phyloP scores from a whole-genome alignment of 2,113 vertebrate genomes.

The Mobula hypostoma region DNA sequence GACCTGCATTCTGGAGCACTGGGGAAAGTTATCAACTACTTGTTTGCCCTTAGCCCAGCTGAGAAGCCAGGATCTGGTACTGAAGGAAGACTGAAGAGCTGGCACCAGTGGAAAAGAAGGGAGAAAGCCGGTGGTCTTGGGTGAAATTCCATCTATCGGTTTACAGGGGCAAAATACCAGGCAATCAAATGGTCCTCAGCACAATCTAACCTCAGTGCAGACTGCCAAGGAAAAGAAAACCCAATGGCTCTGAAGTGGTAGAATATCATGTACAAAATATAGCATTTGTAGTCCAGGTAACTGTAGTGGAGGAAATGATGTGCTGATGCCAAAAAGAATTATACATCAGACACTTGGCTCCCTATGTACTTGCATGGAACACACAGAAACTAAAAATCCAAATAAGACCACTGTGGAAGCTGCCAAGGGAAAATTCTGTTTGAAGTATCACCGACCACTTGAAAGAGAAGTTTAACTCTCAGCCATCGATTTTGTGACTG shows the following conservation, averaged over 20 bases:
- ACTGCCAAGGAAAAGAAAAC: background rate
- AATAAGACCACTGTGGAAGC: background rate
- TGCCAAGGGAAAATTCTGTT: background rate
- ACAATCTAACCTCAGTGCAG: background rate
- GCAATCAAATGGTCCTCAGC: background rate
- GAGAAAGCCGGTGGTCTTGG: background rate
- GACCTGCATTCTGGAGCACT: background rate
- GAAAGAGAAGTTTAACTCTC: background rate
- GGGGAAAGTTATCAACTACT: background rate
- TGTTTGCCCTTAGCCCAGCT: background rate
- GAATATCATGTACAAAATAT: background rate
- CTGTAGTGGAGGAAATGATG: background rate
- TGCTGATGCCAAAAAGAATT: conserved; percentile 13
- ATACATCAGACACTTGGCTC: conserved; percentile 1
- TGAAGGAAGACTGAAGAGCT: background rate
- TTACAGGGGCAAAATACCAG: background rate
- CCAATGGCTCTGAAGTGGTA: background rate
- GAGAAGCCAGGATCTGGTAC: too few species aligned
- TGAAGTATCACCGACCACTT: background rate
- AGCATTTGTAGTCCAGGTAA: conserved; percentile 15
- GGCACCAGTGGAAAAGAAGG: background rate
- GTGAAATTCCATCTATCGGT: background rate
- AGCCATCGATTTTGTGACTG: background rate
- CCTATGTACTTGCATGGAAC: background rate
- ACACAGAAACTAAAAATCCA: background rate